Evolutionary conservation across 2,888 invertebrate genomes (phyloP).

Genomic region (Pandemis heparana): DNA sequence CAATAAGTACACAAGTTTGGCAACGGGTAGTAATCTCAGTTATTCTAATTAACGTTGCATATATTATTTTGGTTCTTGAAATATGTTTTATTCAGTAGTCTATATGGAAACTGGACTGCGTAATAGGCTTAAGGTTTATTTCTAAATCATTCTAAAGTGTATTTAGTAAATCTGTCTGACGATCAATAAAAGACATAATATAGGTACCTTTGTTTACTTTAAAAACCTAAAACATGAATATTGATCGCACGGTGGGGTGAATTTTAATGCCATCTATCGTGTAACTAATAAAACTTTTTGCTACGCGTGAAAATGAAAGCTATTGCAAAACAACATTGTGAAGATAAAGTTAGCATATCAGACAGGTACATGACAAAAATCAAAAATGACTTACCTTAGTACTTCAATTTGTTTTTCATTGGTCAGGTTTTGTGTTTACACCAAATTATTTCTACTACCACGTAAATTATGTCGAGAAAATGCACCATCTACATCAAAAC

Average conservation of each 20-base stretch:
- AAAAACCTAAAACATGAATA: not conserved
- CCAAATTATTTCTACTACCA: not conserved
- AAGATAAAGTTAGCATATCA: no score
- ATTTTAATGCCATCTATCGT: not conserved
- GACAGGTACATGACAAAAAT: no score
- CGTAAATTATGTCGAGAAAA: not conserved
- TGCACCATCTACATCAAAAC: not conserved
- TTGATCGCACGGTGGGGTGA: not conserved
- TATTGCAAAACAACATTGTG: no score
- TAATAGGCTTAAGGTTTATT: no score
- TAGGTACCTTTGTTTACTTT: not conserved
- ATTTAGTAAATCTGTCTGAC: not conserved
- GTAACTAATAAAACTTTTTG: not conserved
- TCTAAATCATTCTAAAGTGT: not conserved
- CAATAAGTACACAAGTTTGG: no score
- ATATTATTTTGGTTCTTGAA: no score
- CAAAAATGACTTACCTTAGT: no score
- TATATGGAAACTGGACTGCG: no score
- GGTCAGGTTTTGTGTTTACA: not conserved
- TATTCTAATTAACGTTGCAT: no score
- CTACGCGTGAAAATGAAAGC: not conserved
- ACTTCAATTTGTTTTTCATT: no score
- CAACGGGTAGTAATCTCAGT: no score
- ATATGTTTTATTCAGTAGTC: no score
- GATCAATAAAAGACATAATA: not conserved